These are phyloP conservation scores for Pandemis heparana DNA, from an alignment of 2,888 invertebrate genomes.

Conservation along the genomic window DNA sequence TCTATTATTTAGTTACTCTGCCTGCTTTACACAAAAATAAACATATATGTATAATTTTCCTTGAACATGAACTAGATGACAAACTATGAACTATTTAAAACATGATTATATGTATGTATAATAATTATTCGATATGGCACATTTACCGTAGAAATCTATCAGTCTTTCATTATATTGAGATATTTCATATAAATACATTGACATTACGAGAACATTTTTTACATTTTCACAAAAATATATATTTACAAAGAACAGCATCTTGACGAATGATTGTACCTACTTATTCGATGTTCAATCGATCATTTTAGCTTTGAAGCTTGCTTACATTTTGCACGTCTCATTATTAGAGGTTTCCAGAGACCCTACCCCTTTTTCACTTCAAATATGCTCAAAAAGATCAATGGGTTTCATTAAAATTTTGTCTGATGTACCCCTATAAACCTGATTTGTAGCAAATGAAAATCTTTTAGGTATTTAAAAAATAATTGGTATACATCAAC, in stretches of 20 bases:
- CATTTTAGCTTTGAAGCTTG: conserved; percentile 7
- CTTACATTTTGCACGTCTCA: neutral
- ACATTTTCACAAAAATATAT: conserved; percentile 49
- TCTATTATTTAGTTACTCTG: neutral
- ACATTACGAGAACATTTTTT: conserved; percentile 48
- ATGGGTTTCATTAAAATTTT: neutral
- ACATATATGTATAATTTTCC: neutral
- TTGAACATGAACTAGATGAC: conserved; percentile 35
- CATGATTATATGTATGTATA: neutral
- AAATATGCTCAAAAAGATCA: neutral
- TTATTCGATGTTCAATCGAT: conserved; percentile 31
- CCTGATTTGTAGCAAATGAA: too few relatives aligned
- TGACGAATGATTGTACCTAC: neutral
- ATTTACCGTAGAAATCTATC: conserved; percentile 77
- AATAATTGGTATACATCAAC: too few relatives aligned
- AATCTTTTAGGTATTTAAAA: too few relatives aligned
- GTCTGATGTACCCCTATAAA: neutral
- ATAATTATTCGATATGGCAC: conserved; percentile 72
- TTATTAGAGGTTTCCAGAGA: neutral
- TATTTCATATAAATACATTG: conserved; percentile 53
- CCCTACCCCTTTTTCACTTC: neutral
- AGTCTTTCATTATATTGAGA: conserved; percentile 74
- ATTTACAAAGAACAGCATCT: conserved; percentile 41
- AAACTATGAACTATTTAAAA: conserved; percentile 37
- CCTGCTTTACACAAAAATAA: neutral